Base-by-base conservation (phyloP, 2,888 invertebrate genomes). In the Torymus texanus region DNA sequence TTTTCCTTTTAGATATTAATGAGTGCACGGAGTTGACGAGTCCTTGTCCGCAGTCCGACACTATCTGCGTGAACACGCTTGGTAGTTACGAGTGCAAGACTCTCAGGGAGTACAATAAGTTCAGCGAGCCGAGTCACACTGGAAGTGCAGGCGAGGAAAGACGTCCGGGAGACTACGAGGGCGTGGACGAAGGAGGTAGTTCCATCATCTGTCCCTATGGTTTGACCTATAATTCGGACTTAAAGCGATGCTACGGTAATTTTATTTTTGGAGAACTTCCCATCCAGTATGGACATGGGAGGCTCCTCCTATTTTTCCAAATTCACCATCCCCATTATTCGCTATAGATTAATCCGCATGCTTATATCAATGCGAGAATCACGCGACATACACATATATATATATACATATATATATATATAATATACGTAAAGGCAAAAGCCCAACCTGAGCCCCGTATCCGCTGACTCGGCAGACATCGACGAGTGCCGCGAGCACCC, bases 1-100 rank as follows among this genome's bases (percentile, higher is more conserved):
- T 24, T 14, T 58, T 18, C 16, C 3, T 83, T 75, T 14, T 83
- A 93, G 93, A 93, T 85, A 88, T 93, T 76, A 91, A 93, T 84
- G 93, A 93, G 84, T 93, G 93, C 86, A 84, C 87, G 0, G 77
- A 85, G 53, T 67, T 83, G 13, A 81, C 16, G 53, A 83, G 85
- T 74, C 91, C 91, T 16, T 94, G 94, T 86, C 88, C 88, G 4
- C 86, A 88, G 55, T 90, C 91, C 59, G 83, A 84, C 50, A 84
- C 93, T 80, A 90, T 90, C 56, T 97, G 97, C 86, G 90, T 94
- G 14, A 97, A 97, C 88, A 94, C 94, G 0, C 92, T 94, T 16
- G 97, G 97, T 0, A 94, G 95, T 0, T 97, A 94, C 88, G 85
- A 86, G 67, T 88, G 88, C 70, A 82, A 13, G 41, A 77, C n/a